A percentile compares a stretch with the other conserved stretches of the same genome.
phyloP scores from a whole-genome alignment of 2,113 vertebrate species.

The Oxyruncus cristatus region DNA sequence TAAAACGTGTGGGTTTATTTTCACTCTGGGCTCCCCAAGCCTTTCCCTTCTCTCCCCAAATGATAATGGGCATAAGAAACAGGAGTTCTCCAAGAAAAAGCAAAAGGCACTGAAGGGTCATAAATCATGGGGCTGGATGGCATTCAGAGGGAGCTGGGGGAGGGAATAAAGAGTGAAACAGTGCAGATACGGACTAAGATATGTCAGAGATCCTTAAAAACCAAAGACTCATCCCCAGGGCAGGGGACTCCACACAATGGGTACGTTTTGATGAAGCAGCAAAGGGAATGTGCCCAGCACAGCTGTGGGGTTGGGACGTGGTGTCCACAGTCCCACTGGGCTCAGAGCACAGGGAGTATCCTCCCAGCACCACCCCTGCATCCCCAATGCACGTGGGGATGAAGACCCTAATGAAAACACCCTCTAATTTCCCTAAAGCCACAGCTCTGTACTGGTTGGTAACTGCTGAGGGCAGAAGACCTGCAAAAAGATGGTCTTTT shows the following conservation, averaged over 20 bases:
- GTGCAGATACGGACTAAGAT: not conserved
- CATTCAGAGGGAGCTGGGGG: not conserved
- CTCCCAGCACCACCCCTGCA: not conserved
- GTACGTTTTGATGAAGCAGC: not conserved
- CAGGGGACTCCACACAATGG: not conserved
- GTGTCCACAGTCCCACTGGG: not conserved
- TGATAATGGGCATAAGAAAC: not conserved
- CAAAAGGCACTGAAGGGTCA: not conserved
- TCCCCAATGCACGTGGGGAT: rapidly evolving
- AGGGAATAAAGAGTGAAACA: not conserved
- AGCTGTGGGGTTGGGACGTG: rapidly evolving
- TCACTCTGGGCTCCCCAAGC: not conserved
- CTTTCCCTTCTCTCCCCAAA: not conserved
- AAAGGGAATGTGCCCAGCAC: not conserved
- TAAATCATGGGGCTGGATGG: not conserved
- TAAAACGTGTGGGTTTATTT: not conserved
- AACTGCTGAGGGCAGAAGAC: too few relatives aligned
- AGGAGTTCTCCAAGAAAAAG: slow-evolving; percentile 19
- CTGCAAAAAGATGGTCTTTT: not conserved
- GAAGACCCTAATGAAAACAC: not conserved
- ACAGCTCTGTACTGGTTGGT: rapidly evolving
- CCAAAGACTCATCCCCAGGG: not conserved
- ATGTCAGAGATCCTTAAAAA: not conserved
- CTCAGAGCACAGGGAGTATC: not conserved
- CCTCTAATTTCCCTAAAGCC: not conserved